Base-by-base conservation (phyloP, 2,888 invertebrate species). In the Stramonita haemastoma region DNA sequence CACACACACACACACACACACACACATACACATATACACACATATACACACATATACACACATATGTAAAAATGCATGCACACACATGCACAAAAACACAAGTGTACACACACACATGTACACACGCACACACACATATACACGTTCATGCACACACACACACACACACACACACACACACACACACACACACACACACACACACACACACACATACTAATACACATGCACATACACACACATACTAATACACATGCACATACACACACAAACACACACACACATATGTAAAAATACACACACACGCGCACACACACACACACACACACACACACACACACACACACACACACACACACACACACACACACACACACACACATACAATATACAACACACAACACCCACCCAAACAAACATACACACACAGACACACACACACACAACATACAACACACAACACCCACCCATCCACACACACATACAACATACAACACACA, bases 311-410 rank as follows among this genome's bases (percentile, higher is more conserved):
- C 70, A 22, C 70, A 22, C 22, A 4, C 22, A 22, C 70, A 57
- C 57, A 57, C 57, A 57, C 57, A 57, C 57, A 57, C 57, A 57
- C 57, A 57, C 57, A 57, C 57, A 57, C 57, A 13, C 57, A 13
- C 57, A 13, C 57, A 13, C 57, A 13, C 57, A 13, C 57, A 13
- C 57, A 13, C 57, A 13, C 57, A 57, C 57, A 57, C 57, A 57
- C 57, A 77, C 77, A 79, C 77, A 79, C 77, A 79, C 77, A 32
- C 29, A 79, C 34, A 79, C 22, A 60, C 60, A 60, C 60, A 60
- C 4, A 8, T 22, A 60, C 15, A 60, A 15, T 2, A 15, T 60
- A 8, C 46, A 46, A 46, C 46, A 46, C 46, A 46, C 46, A 46
- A 46, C 46, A 46, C 46, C 2, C 46, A 46, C 46, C 2, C 46